Percentiles rank a stretch among this genome's conserved stretches.
Conservation (phyloP, 2,113 vertebrate species). For the Pontoporia blainvillei region DNA sequence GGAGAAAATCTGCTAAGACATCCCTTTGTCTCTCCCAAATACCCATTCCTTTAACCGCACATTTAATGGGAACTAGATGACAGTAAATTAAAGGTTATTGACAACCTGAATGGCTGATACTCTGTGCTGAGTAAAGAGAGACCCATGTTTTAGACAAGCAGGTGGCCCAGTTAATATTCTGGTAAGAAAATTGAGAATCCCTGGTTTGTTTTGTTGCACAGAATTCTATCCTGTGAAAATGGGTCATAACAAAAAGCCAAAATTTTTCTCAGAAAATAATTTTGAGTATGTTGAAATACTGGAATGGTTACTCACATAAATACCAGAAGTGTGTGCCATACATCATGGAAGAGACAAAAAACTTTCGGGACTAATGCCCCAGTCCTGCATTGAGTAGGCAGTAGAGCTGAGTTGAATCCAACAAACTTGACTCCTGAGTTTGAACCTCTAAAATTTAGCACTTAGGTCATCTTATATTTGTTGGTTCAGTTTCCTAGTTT, state of each 20-base stretch:
- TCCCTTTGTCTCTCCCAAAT: neutral
- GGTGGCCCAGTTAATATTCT: slow-evolving; percentile 43
- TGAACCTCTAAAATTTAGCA: neutral
- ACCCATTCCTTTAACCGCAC: neutral
- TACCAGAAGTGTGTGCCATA: neutral
- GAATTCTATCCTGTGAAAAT: slow-evolving; percentile 48
- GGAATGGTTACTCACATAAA: neutral
- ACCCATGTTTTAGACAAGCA: slow-evolving; percentile 22
- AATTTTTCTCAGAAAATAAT: slow-evolving; percentile 38
- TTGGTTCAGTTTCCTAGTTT: neutral
- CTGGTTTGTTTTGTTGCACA: slow-evolving; percentile 17
- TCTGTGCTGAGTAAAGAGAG: slow-evolving; percentile 35
- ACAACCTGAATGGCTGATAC: neutral
- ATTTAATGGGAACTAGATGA: slow-evolving; percentile 2
- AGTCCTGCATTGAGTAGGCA: neutral
- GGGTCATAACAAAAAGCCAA: slow-evolving; percentile 25
- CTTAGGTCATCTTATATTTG: neutral
- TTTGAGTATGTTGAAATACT: slow-evolving; percentile 21
- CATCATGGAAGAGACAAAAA: slow-evolving; percentile 18
- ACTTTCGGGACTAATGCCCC: neutral
- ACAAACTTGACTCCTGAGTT: neutral
- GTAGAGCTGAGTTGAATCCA: neutral
- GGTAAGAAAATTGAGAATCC: slow-evolving; percentile 37
- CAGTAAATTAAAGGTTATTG: neutral
- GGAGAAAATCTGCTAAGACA: neutral